A percentile compares a stretch with the other conserved stretches of the same genome.
Conservation (phyloP, 2,888 invertebrate species). For the Nomada lathburiana region DNA sequence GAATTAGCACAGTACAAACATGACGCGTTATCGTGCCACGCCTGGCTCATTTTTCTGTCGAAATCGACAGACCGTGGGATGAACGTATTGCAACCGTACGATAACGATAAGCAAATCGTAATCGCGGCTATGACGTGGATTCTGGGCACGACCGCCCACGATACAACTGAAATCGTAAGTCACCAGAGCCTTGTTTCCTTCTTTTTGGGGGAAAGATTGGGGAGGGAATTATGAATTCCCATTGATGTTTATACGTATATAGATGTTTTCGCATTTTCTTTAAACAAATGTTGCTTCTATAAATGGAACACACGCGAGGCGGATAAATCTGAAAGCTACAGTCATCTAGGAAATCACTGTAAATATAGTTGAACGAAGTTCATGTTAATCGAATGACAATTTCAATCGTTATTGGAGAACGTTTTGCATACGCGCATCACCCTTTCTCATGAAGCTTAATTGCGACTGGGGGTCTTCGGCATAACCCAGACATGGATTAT, state of each 20-base stretch:
- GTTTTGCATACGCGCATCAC: conserved; percentile 28
- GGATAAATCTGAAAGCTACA: no score
- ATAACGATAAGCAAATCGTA: conserved; percentile 55
- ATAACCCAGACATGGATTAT: conserved; percentile 58
- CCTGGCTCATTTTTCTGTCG: conserved; percentile 16
- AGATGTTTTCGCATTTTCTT: no score
- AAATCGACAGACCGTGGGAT: conserved; percentile 51
- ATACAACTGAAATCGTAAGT: neutral
- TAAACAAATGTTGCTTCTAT: no score
- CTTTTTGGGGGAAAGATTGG: neutral
- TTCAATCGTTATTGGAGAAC: no score
- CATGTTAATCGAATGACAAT: no score
- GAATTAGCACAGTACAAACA: conserved; percentile 41
- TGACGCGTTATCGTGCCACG: conserved; percentile 41
- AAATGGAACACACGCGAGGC: no score
- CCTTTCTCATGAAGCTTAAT: conserved; percentile 54
- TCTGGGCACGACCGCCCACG: conserved; percentile 32
- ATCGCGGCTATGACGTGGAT: conserved; percentile 5
- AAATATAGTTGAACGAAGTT: no score
- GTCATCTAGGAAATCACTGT: no score
- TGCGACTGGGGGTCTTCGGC: conserved; percentile 59
- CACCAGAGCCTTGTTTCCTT: neutral
- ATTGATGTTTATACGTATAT: no score
- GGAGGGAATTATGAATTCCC: no score
- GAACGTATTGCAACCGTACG: conserved; percentile 18